These are phyloP conservation scores for Sebastes baramenuke DNA, from an alignment of 2,797 vertebrate genomes.

Conservation along the genomic window DNA sequence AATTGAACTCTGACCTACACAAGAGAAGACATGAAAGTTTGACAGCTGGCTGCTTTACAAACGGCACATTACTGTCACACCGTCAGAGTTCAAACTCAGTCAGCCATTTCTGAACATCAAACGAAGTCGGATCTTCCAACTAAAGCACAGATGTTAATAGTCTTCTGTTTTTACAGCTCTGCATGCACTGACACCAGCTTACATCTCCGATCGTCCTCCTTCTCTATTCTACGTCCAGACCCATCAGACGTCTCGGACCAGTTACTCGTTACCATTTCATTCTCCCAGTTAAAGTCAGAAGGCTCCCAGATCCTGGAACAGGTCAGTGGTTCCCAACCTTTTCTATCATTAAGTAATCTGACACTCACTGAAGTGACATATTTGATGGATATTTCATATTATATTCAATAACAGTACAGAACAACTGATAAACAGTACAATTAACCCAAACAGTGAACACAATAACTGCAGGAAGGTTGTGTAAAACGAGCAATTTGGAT, in stretches of 20 bases:
- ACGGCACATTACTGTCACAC: constrained; percentile 21
- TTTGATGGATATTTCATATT: too few species aligned
- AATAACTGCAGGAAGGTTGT: too few species aligned
- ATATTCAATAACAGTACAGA: too few species aligned
- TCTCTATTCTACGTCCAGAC: not conserved
- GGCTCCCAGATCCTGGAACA: not conserved
- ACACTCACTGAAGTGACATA: too few species aligned
- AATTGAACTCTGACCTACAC: constrained; percentile 29
- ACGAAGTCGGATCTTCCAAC: not conserved
- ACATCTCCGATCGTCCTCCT: not conserved
- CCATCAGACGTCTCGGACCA: not conserved
- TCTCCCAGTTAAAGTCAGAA: not conserved
- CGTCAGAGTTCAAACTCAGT: constrained; percentile 23
- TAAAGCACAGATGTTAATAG: not conserved
- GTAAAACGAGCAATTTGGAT: too few species aligned
- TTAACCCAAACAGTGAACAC: too few species aligned
- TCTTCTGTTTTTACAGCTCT: not conserved
- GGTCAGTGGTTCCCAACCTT: not conserved
- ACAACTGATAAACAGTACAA: too few species aligned
- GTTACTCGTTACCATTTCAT: not conserved
- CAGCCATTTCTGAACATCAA: constrained; percentile 6
- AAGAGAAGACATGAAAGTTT: constrained; percentile 10
- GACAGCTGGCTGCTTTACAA: constrained; percentile 42
- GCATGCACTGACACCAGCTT: not conserved
- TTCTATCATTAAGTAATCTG: not conserved